Base-by-base conservation (phyloP, 1,140 invertebrate species). In the Drosophila tani region DNA sequence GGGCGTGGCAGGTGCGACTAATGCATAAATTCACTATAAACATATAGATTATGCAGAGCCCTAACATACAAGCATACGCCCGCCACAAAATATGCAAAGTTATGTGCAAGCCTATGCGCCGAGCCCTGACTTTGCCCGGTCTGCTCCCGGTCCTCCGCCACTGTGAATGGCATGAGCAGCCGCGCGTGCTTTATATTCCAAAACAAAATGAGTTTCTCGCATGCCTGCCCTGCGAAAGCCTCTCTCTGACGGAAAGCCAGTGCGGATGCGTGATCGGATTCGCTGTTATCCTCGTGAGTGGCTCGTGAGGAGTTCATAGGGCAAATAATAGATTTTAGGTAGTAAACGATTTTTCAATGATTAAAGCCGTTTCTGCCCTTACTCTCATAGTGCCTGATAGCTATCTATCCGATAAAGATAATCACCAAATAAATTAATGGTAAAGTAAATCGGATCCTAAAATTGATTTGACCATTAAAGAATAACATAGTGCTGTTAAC, bases 201-300 rank as follows among this genome's bases (percentile, higher is more conserved):
- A 82, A 87, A 87, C 83, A 86, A 86, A 86, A 86, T 87, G 83
- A 87, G 83, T 87, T 86, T 88, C 71, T 86, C 75, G 83, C 83
- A 86, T 87, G 83, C 80, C 84, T 86, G 80, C 55, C 60, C 56
- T 67, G 51, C 63, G 45, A 9, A 38, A 7, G 51, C 3, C 32
- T 32, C 45, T 21, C 45, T 27, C 65, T 38, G 45, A 45, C 24
- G 46, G 43, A 38, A 50, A 32, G 32, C 51, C 32, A 55, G 67
- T 27, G 27, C 19, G 53, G 27, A 43, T 40, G 43, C 66, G 66
- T 71, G 69, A 73, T 29, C 38, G 7, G 67, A 50, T 56, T 8
- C 46, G 2, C 3, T 17, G 68, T 19, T 50, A 41, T 57, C 50
- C 17, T 51, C 60, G 35, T 49, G 65, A 35, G 32, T 11, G 32